These are phyloP conservation scores for Phasia obesa DNA, from an alignment of 2,888 invertebrate genomes.

Conservation along the genomic window DNA sequence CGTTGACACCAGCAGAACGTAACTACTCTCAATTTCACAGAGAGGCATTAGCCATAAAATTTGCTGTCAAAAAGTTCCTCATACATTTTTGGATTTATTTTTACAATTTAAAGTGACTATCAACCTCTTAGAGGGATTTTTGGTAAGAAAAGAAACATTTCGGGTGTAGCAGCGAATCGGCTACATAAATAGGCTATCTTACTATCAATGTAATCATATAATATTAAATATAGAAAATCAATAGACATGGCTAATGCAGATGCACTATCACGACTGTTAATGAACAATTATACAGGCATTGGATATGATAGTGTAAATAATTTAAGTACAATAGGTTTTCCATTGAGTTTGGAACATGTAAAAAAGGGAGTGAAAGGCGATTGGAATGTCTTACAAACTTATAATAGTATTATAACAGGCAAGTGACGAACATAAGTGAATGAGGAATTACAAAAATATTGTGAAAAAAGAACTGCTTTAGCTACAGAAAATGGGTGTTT, in stretches of 20 bases:
- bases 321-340: constrained; percentile 32
- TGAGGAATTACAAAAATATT: constrained; percentile 27
- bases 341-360: constrained; percentile 27
- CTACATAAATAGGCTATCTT: constrained; percentile 46
- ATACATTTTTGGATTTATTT: constrained; percentile 54
- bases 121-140: constrained; percentile 29
- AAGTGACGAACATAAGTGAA: constrained; percentile 27
- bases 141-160: constrained; percentile 37
- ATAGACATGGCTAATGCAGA: constrained; percentile 33
- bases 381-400: neutral
- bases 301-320: constrained; percentile 54
- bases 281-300: constrained; percentile 36
- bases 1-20: constrained; percentile 25
- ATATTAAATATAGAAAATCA: constrained; percentile 56
- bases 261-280: constrained; percentile 46
- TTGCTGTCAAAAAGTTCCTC: constrained; percentile 49
- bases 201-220: neutral
- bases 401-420: constrained; percentile 29
- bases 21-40: constrained; percentile 47
- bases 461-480: constrained; percentile 45
- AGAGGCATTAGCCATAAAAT: constrained; percentile 45
- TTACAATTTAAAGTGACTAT: constrained; percentile 24
- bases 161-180: constrained; percentile 8
- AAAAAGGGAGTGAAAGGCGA: constrained; percentile 11
- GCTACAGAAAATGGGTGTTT: too few species aligned